Evolutionary conservation across 2,888 invertebrate species (phyloP), one percentile per base, ranked within the genome.

Genomic region (Clitarchus hookeri): DNA sequence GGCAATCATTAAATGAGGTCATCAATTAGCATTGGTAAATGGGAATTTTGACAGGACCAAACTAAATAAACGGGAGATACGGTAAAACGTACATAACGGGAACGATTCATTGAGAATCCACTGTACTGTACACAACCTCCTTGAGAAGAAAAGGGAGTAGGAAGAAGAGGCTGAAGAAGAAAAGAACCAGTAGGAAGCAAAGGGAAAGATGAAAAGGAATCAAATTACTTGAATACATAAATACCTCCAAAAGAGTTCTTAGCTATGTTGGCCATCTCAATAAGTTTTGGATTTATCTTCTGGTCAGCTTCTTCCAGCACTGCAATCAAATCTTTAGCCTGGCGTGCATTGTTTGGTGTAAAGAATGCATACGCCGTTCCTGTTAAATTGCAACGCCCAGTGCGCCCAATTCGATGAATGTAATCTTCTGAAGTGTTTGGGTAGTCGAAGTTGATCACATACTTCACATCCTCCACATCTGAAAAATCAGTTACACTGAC

Each of bases 311-410:
- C 99, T 89, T 96, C 95, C 83, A 99, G 92, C 4, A 99, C 98
- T 44, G 97, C 95, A 86, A 99, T 95, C 88, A 99, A 92, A 90
- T 98, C 98, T 88, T 96, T 96, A 0, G 98, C 98, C 91, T 99
- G 98, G 87, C 98, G 95, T 54, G 96, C 95, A 91, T 99, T 98
- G 88, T 95, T 95, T 19, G 96, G 95, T 0, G 99, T 98, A 92
- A 99, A 99, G 92, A 98, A 98, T 6, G 99, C 98, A 91, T 98
- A 99, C 0, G 99, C 98, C 11, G 98, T 99, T 84, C 98, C 98
- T 65, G 96, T 95, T 90, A 97, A 97, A 90, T 97, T 97, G 90
- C 97, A 97, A 88, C 99, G 95, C 13, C 98, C 98, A 27, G 98
- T 98, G 89, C 98, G 95, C 86, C 97, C 98, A 92, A 99, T 99